Base-by-base conservation (phyloP, 2,888 invertebrate genomes). In the Orthosia gothica region DNA sequence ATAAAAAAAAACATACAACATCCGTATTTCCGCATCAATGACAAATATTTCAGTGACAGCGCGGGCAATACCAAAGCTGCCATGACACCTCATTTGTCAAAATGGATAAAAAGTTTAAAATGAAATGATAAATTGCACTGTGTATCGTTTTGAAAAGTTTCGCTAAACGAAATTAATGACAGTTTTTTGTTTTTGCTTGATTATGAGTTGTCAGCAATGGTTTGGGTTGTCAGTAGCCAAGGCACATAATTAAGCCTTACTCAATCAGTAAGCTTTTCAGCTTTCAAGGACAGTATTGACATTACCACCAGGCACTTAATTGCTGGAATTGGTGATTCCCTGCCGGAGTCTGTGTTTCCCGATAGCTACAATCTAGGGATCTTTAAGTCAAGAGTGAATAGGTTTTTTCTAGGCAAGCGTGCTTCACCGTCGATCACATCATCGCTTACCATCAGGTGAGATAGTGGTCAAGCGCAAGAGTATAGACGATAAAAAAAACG, bases 21-120 rank as follows among this genome's bases (percentile, higher is more conserved):
- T 18, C 16, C 23, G 18, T 50, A 15, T 61, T 52, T 52, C 15
- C 7, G n/a, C 50, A 74, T 49, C 16, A 13, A 50, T 55, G 52
- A 55, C 18, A 23, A 64, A 18, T 23, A 57, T 23, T 70, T 54
- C 58, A 78, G 58, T 49, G 61, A 55, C 40, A 68, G 67, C 79
- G 54, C 50, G 69, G 65, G 70, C 61, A 80, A 79, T 7, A 55
- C 32, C 15, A 23, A 62, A 66, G 80, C 50, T 81, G 65, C 76
- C 68, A 80, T 70, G 71, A 71, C 83, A 78, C 70, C 58, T 70
- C 68, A 83, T 81, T 70, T 79, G 64, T 74, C 72, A 82, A 75
- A 73, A 49, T 57, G 55, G 57, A 79, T 47, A 55, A 64, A 63
- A 58, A 59, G 23, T 57, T 40, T 45, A 64, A 26, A 74, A 62